Conservation (phyloP, 1,140 invertebrate species). For the Coboldia fuscipes region DNA sequence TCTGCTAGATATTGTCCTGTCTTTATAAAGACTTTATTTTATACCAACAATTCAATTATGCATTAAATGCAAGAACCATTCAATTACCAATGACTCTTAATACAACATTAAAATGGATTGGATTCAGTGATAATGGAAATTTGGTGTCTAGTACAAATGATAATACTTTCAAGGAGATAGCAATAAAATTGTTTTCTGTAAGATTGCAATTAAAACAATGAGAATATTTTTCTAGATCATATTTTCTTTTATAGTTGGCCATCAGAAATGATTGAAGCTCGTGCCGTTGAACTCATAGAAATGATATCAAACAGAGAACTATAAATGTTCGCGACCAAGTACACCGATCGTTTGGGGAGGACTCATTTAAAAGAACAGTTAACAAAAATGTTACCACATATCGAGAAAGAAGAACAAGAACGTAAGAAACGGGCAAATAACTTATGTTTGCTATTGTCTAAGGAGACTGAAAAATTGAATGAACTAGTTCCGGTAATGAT, state of each 20-base stretch:
- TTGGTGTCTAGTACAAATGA: conserved; percentile 39
- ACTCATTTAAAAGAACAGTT: conserved; percentile 58
- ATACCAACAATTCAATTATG: conserved; percentile 18
- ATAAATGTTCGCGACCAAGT: conserved; percentile 67
- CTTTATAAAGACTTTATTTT: no score
- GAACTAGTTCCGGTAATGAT: background rate
- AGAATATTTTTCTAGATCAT: conserved; percentile 4
- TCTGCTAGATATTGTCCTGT: no score
- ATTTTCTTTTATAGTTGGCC: conserved; percentile 37
- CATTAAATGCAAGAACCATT: conserved; percentile 11
- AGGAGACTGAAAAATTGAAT: conserved; percentile 1
- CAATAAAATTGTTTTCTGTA: conserved; percentile 79
- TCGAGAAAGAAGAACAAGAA: conserved; percentile 17
- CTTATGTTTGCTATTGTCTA: background rate
- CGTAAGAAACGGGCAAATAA: no score
- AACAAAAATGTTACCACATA: conserved; percentile 14
- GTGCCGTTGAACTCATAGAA: conserved; percentile 71
- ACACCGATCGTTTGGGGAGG: conserved; percentile 53
- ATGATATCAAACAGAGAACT: conserved; percentile 54
- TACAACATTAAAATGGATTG: conserved; percentile 55
- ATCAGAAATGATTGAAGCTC: conserved; percentile 60
- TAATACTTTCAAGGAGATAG: conserved; percentile 45
- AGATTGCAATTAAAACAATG: conserved; percentile 13
- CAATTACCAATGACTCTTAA: conserved; percentile 44
- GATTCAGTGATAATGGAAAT: conserved; percentile 59